phyloP scores from a whole-genome alignment of 2,797 vertebrate genomes.

The Pipistrellus pygmaeus region DNA sequence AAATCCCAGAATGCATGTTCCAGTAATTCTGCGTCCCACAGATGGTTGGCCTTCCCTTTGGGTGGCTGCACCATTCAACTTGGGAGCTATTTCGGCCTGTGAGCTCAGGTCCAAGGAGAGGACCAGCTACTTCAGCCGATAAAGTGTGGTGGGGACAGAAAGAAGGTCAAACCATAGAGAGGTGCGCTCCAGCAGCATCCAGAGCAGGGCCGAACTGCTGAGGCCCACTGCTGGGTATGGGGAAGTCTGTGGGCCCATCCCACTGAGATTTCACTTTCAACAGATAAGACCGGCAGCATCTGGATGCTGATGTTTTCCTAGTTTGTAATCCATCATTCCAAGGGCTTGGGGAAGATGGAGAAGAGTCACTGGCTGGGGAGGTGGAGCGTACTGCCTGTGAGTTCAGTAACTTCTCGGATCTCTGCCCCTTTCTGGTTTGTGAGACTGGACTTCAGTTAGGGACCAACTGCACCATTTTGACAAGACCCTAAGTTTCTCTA shows the following conservation, averaged over 20 bases:
- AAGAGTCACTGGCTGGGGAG: too few species aligned
- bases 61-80: background rate
- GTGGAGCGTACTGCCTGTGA: rapidly evolving
- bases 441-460: background rate
- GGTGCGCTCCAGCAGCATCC: background rate
- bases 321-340: background rate
- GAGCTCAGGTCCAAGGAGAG: background rate
- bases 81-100: background rate
- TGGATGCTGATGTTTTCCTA: background rate
- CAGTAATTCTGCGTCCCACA: background rate
- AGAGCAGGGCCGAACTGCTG: background rate
- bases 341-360: rapidly evolving
- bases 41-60: too few species aligned
- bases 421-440: background rate
- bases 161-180: background rate
- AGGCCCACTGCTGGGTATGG: background rate
- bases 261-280: background rate
- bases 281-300: background rate
- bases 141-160: background rate
- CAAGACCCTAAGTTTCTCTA: background rate
- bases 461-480: background rate
- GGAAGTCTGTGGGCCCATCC: too few species aligned
- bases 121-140: background rate
- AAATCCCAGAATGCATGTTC: background rate
- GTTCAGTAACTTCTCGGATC: too few species aligned